A percentile compares a stretch with the other conserved stretches of the same genome.
These are phyloP conservation scores for Frankliniella intonsa DNA, from an alignment of 2,888 invertebrate genomes.

Conservation along the genomic window DNA sequence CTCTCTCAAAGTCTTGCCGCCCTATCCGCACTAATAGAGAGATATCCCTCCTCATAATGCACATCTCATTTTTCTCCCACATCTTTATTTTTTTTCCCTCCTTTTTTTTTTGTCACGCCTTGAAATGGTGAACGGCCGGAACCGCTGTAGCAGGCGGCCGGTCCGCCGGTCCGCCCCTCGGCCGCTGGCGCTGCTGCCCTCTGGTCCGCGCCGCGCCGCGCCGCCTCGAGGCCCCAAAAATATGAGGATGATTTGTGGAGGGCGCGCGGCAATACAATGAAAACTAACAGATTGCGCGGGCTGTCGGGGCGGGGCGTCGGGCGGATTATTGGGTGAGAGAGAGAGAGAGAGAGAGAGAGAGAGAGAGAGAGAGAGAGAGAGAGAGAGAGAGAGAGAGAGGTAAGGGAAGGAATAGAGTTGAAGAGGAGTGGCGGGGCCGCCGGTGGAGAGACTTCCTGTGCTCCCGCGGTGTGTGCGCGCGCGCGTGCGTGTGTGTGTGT, in stretches of 20 bases:
- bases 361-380: conserved; percentile 1
- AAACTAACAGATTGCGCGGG: background rate
- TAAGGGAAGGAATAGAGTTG: background rate
- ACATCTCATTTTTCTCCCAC: background rate
- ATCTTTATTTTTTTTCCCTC: background rate
- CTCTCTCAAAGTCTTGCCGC: background rate
- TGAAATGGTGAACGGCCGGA: background rate
- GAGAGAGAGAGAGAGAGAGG: background rate
- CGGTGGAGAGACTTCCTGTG: background rate
- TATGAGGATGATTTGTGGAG: background rate
- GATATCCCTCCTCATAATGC: background rate
- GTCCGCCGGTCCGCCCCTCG: background rate
- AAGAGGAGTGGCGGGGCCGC: background rate
- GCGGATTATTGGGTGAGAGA: background rate
- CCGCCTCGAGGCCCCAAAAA: background rate
- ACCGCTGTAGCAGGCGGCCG: background rate
- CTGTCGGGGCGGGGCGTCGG: too few relatives aligned
- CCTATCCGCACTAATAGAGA: background rate
- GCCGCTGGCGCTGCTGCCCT: background rate
- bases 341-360: conserved; percentile 1
- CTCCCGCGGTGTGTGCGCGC: too few relatives aligned
- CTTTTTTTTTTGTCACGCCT: background rate
- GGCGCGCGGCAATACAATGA: background rate
- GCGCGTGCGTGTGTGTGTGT: too few relatives aligned
- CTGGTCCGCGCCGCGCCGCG: background rate